Conservation (phyloP, 2,888 invertebrate species). For the Epirrhoe tristata region DNA sequence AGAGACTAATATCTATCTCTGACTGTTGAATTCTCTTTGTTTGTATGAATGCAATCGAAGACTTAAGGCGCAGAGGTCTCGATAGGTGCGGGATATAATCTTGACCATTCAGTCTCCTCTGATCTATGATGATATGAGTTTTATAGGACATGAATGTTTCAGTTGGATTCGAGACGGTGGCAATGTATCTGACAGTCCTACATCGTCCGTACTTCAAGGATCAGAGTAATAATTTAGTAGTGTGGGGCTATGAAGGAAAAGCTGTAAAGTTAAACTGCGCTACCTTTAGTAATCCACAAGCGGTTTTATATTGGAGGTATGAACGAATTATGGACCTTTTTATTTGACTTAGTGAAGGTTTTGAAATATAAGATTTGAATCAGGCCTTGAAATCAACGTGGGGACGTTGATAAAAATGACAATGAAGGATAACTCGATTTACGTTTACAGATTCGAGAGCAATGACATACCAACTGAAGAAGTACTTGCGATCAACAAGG, state of each 20-base stretch:
- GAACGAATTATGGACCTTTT: constrained; percentile 12
- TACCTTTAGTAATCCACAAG: constrained; percentile 65
- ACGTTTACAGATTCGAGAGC: constrained; percentile 51
- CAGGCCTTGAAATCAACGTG: no score
- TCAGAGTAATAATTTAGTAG: constrained; percentile 46
- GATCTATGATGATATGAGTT: no score
- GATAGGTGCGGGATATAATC: no score
- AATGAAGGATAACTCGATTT: background rate
- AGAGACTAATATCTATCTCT: no score
- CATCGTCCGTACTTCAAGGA: constrained; percentile 63
- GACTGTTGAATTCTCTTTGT: no score
- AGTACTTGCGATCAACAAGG: constrained; percentile 53
- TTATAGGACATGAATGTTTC: constrained; percentile 1
- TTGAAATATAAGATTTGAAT: no score
- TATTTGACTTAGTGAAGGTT: no score
- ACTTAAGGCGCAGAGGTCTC: no score
- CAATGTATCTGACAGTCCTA: constrained; percentile 62
- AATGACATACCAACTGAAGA: constrained; percentile 41
- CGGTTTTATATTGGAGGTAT: constrained; percentile 71
- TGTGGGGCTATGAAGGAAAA: constrained; percentile 71
- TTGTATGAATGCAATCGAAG: no score
- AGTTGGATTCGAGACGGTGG: constrained; percentile 17
- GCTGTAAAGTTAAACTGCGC: constrained; percentile 65
- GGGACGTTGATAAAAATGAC: no score
- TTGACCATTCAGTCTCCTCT: no score